Evolutionary conservation across 2,888 invertebrate species (phyloP).

Genomic region (Cantharis lateralis): DNA sequence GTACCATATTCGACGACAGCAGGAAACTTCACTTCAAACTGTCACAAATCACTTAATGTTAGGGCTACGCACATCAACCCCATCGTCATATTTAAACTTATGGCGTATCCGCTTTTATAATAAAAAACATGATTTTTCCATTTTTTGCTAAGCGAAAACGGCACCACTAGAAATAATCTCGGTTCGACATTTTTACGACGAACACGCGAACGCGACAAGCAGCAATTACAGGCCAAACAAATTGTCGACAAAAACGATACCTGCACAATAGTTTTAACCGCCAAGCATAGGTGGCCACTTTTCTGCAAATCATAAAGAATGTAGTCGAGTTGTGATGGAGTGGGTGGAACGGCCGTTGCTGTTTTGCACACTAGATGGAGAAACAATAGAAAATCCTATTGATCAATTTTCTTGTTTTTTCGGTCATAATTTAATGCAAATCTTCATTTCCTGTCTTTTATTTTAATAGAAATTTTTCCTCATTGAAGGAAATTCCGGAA

Average conservation of each 20-base stretch:
- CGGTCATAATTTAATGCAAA: too few relatives aligned
- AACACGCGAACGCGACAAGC: background rate
- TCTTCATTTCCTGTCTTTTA: too few relatives aligned
- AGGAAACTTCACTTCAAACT: slow-evolving; percentile 25
- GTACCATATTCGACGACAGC: slow-evolving; percentile 66
- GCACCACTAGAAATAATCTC: background rate
- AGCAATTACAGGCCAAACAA: background rate
- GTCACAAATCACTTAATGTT: slow-evolving; percentile 22
- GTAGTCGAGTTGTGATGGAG: too few relatives aligned
- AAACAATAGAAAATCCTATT: too few relatives aligned
- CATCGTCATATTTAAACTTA: slow-evolving; percentile 9
- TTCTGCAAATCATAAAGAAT: background rate
- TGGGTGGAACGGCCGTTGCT: too few relatives aligned
- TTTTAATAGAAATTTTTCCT: too few relatives aligned
- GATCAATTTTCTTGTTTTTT: too few relatives aligned
- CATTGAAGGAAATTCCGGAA: too few relatives aligned
- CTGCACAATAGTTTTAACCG: background rate
- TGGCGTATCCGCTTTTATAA: background rate
- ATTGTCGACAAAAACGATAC: background rate
- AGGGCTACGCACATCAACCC: slow-evolving; percentile 19
- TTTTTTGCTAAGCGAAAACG: background rate
- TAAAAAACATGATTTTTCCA: background rate
- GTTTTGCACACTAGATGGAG: too few relatives aligned
- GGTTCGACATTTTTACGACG: background rate
- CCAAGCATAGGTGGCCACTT: background rate